A percentile compares a stretch with the other conserved stretches of the same genome.
Conservation (phyloP, 2,888 invertebrate genomes). For the Apamea crenata region DNA sequence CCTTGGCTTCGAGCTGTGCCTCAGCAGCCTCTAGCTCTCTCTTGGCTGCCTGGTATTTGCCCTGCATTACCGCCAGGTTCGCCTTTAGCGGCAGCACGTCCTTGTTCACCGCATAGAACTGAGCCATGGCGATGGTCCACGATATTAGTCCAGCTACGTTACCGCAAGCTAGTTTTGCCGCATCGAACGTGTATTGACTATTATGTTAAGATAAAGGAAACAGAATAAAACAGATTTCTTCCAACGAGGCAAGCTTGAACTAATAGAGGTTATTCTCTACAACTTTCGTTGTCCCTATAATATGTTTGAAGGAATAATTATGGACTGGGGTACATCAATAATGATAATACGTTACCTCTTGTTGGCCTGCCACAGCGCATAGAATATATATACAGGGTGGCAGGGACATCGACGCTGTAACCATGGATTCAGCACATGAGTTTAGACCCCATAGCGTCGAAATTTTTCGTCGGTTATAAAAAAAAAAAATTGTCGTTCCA, state of each 20-base stretch:
- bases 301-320: not conserved
- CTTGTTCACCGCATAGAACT: constrained; percentile 96
- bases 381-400: not conserved
- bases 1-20: constrained; percentile 87
- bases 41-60: constrained; percentile 92
- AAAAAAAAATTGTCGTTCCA: too few species aligned
- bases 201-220: not conserved
- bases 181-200: constrained; percentile 94
- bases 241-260: not conserved
- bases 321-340: not conserved
- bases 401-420: too few species aligned
- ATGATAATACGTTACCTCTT: not conserved
- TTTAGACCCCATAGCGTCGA: too few species aligned
- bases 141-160: constrained; percentile 97
- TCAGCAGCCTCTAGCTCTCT: constrained; percentile 91
- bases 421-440: too few species aligned
- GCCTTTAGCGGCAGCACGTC: constrained; percentile 96
- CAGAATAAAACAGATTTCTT: not conserved
- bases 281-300: not conserved
- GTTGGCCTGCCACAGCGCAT: not conserved
- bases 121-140: constrained; percentile 97
- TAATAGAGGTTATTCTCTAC: not conserved
- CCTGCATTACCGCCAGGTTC: constrained; percentile 94
- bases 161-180: constrained; percentile 96
- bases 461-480: too few species aligned